These are phyloP conservation scores for Caretta caretta DNA, from an alignment of 2,113 vertebrate genomes.

Conservation along the genomic window DNA sequence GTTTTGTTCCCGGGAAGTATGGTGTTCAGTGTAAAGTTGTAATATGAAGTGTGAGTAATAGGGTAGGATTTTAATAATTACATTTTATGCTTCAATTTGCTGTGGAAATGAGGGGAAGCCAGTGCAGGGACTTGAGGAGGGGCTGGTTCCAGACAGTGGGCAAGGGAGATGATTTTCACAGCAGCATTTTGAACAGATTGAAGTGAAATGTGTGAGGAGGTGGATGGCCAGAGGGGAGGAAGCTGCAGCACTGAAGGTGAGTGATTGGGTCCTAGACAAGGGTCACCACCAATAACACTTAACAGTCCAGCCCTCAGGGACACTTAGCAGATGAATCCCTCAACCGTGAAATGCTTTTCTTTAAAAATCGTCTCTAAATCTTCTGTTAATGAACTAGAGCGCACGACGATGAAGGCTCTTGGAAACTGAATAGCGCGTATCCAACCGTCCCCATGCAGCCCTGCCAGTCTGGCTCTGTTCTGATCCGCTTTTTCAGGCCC, in stretches of 20 bases:
- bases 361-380: background rate
- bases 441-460: constrained; percentile 24
- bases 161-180: background rate
- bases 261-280: background rate
- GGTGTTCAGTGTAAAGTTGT: background rate
- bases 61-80: background rate
- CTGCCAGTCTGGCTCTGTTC: constrained; percentile 43
- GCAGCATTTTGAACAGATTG: background rate
- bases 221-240: constrained; percentile 19
- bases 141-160: background rate
- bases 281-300: background rate
- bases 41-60: background rate
- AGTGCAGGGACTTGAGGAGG: background rate
- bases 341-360: background rate
- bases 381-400: background rate
- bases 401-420: constrained; percentile 26
- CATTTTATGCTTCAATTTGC: background rate
- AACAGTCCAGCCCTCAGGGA: background rate
- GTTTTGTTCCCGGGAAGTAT: background rate
- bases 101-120: background rate
- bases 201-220: background rate
- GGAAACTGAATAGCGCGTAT: background rate
- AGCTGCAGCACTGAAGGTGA: background rate
- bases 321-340: background rate
- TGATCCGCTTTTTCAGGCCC: constrained; percentile 25